Evolutionary conservation across 2,888 invertebrate genomes (phyloP).

Genomic region (Lasioglossum lativentre): DNA sequence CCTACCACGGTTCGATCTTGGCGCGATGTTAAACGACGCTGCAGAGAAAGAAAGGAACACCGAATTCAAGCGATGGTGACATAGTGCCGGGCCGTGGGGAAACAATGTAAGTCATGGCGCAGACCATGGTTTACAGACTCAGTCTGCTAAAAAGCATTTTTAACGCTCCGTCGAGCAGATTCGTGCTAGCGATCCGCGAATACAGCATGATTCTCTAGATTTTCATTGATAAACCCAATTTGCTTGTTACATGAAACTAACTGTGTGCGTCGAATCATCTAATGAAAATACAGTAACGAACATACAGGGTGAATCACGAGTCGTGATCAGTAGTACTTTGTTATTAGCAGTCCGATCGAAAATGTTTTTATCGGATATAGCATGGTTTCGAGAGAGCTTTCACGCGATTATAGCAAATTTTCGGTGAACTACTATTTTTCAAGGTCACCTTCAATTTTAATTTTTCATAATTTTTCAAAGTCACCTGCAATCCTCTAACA

Average conservation of each 20-base stretch:
- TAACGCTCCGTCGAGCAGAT: neutral
- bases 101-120: constrained; percentile 48
- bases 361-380: too few species aligned
- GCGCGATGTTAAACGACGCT: constrained; percentile 70
- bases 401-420: too few species aligned
- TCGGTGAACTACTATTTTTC: too few species aligned
- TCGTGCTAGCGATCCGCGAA: neutral
- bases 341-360: too few species aligned
- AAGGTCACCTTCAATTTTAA: too few species aligned
- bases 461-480: too few species aligned
- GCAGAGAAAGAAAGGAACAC: constrained; percentile 50
- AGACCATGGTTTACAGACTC: constrained; percentile 20
- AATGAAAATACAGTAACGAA: neutral
- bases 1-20: constrained; percentile 74
- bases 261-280: neutral
- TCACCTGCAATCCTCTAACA: too few species aligned
- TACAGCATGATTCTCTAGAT: neutral
- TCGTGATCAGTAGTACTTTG: too few species aligned
- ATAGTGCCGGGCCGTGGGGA: constrained; percentile 30
- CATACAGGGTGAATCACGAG: too few species aligned
- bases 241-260: too few species aligned
- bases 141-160: constrained; percentile 9
- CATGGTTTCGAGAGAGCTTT: too few species aligned
- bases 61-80: constrained; percentile 51
- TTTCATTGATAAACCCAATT: neutral